Conservation (phyloP, 2,113 vertebrate species). For the Melospiza georgiana region DNA sequence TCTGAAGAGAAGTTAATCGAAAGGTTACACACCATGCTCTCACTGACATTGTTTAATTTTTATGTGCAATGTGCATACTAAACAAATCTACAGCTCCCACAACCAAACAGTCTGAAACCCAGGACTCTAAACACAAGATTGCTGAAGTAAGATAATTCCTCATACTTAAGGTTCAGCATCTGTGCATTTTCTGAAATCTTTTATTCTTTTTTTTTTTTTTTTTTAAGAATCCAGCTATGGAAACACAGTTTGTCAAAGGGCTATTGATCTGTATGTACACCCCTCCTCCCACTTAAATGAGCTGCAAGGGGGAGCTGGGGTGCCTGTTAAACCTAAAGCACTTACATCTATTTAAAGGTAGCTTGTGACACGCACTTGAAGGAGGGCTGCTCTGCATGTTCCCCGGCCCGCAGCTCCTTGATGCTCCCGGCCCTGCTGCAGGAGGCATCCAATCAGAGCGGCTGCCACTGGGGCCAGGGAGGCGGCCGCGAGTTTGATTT, state of each 20-base stretch:
- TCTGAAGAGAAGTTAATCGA: conserved; percentile 28
- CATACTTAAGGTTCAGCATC: conserved; percentile 21
- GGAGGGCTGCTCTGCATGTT: conserved; percentile 71
- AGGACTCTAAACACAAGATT: not conserved
- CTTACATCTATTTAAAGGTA: conserved; percentile 70
- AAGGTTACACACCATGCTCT: conserved; percentile 11
- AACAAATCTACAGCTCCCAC: not conserved
- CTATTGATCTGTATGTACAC: conserved; percentile 65
- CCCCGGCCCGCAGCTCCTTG: conserved; percentile 72
- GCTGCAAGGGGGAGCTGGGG: conserved; percentile 59
- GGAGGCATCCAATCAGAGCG: conserved; percentile 79
- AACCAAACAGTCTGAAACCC: not conserved
- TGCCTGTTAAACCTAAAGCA: conserved; percentile 71
- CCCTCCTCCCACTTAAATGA: conserved; percentile 66
- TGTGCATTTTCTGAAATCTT: conserved; percentile 39
- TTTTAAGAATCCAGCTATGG: conserved; percentile 36
- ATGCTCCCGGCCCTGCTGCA: conserved; percentile 73
- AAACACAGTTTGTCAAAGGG: conserved; percentile 56
- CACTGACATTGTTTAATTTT: conserved; percentile 27
- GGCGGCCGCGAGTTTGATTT: conserved; percentile 66
- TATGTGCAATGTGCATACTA: conserved; percentile 12
- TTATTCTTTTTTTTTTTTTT: conserved; percentile 10
- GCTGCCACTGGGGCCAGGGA: conserved; percentile 69
- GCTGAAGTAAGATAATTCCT: conserved; percentile 13
- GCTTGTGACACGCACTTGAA: conserved; percentile 66